Evolutionary conservation across 2,797 vertebrate species (phyloP).

Genomic region (Acanthiza pusilla): DNA sequence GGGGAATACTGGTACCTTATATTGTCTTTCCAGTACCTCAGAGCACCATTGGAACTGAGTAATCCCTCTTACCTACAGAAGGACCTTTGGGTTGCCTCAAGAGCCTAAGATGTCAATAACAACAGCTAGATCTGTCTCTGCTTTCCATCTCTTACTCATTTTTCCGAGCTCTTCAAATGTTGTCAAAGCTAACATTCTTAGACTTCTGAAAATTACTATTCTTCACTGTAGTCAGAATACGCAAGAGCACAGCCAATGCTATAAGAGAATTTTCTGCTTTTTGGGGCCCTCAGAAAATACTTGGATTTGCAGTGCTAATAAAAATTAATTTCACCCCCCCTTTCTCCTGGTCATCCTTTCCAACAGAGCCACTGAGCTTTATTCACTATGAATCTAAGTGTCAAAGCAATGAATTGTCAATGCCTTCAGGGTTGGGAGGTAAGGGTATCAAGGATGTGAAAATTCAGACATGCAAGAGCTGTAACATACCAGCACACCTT

Average conservation of each 20-base stretch:
- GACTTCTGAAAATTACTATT: neutral
- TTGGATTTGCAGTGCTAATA: neutral
- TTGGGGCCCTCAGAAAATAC: neutral
- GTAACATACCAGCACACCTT: neutral
- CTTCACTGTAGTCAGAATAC: neutral
- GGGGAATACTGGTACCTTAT: neutral
- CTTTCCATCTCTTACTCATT: neutral
- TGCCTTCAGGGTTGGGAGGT: neutral
- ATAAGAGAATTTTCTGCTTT: neutral
- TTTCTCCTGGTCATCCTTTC: neutral
- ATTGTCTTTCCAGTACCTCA: neutral
- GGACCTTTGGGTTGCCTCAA: neutral
- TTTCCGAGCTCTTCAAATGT: neutral
- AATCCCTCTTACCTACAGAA: neutral
- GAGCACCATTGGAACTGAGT: neutral
- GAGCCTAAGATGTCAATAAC: neutral
- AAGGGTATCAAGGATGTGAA: neutral
- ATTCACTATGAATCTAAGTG: neutral
- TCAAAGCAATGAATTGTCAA: neutral
- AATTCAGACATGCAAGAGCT: neutral
- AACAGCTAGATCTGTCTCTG: neutral
- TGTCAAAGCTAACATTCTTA: neutral
- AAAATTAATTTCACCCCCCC: neutral
- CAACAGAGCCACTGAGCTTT: neutral
- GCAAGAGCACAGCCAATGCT: rapidly evolving